Base-by-base conservation (phyloP, 2,113 vertebrate genomes). In the Tylochromis polylepis region DNA sequence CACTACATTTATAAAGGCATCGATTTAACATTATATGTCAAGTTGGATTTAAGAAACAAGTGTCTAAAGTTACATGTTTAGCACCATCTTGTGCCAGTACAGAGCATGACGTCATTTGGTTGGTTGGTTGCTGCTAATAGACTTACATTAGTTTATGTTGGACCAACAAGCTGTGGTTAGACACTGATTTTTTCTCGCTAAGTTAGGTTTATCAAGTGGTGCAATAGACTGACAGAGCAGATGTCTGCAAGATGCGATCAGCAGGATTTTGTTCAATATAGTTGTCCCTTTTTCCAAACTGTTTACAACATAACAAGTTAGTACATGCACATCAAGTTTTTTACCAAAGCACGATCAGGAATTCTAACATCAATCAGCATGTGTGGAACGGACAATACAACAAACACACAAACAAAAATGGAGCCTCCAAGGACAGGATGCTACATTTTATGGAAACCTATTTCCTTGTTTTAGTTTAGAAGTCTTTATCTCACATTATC, bases 301-400 rank as follows among this genome's bases (percentile, higher is more conserved):
- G 34, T 65, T 65, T 65, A 65, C 34, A 65, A 65, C 60, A 38
- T 38, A 65, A 58, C 24, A 59, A 65, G 60, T 12, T 36, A 65
- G 31, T 36, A 65, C 60, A n/a, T 36, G 6, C 36, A 31, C 59
- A n/a, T 65, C 60, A 65, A 38, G 34, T 38, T 2, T 60, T 36
- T 38, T 65, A 65, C 60, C 60, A 9, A 65, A 65, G 60, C 60
- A 36, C 18, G 2, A 65, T 36, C 60, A 29, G 56, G 56, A 58
- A 58, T 27, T 0, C 7, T 29, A 8, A 29, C 12, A 2, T 58
- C 56, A 56, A n/a, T 56, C n/a, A 58, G 14, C 56, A n/a, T 12
- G 55, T 57, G 55, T 57, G 56, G 20, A 55, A n/a, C n/a, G 9
- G 56, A 14, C 12, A 57, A 58, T 58, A 24, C 7, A 58, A 38